Percentiles rank a stretch among this genome's conserved stretches.
These are phyloP conservation scores for Pipra filicauda DNA, from an alignment of 2,113 vertebrate genomes.

Conservation along the genomic window DNA sequence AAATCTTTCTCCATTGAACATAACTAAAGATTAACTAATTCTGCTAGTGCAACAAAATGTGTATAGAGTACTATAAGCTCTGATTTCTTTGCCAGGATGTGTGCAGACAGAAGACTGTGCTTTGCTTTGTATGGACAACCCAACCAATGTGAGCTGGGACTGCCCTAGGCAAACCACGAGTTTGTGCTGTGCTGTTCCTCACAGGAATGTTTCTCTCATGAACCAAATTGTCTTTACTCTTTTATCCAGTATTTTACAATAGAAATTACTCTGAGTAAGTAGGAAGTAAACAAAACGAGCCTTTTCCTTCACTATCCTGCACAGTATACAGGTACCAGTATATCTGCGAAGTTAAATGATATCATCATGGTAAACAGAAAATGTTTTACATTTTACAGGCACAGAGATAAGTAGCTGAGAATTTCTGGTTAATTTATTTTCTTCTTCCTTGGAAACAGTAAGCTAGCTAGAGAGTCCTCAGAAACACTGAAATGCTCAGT, in stretches of 20 bases:
- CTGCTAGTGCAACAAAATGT: background rate
- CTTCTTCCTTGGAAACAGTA: background rate
- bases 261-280: background rate
- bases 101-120: background rate
- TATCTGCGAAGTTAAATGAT: background rate
- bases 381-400: background rate
- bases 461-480: background rate
- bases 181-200: background rate
- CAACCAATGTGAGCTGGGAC: background rate
- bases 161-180: background rate
- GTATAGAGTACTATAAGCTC: background rate
- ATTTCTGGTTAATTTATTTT: background rate
- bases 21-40: background rate
- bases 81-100: background rate
- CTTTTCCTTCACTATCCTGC: background rate
- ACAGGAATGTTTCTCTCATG: background rate
- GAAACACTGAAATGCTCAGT: background rate
- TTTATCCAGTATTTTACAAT: background rate
- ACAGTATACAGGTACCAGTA: background rate
- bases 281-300: background rate
- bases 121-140: background rate
- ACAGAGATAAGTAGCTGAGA: background rate
- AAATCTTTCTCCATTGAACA: background rate
- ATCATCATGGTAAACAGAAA: background rate
- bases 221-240: background rate